Evolutionary conservation across 2,797 vertebrate species (phyloP).

Genomic region (Euthynnus affinis): DNA sequence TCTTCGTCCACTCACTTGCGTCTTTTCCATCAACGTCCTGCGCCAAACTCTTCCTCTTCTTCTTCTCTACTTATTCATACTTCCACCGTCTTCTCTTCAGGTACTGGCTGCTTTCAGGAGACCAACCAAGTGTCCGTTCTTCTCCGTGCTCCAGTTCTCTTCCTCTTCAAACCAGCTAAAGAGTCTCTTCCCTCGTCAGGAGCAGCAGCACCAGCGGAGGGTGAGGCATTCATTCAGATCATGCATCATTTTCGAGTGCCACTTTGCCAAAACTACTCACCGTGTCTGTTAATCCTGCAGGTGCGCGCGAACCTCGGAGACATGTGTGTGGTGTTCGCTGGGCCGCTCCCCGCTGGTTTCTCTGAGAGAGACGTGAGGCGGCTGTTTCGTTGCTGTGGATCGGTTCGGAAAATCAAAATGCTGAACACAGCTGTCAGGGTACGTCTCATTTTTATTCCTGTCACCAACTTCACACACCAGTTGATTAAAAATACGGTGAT

Average conservation of each 20-base stretch:
- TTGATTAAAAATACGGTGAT: not conserved
- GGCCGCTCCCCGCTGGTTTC: slow-evolving; percentile 86
- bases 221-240: slow-evolving; percentile 36
- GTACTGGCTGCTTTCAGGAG: slow-evolving; percentile 84
- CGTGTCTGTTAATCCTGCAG: slow-evolving; percentile 71
- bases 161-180: slow-evolving; percentile 66
- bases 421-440: slow-evolving; percentile 85
- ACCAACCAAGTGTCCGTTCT: slow-evolving; percentile 76
- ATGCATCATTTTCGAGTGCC: not conserved
- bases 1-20: not conserved
- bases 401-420: slow-evolving; percentile 83
- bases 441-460: slow-evolving; percentile 30
- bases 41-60: not conserved
- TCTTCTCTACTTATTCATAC: not conserved
- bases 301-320: slow-evolving; percentile 82
- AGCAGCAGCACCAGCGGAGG: slow-evolving; percentile 42
- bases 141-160: slow-evolving; percentile 88
- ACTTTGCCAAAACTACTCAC: not conserved
- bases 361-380: slow-evolving; percentile 83
- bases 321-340: slow-evolving; percentile 91
- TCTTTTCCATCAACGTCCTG: not conserved
- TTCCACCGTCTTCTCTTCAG: slow-evolving; percentile 63
- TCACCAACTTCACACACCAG: not conserved
- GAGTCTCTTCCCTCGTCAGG: slow-evolving; percentile 5
- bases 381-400: slow-evolving; percentile 88